These are phyloP conservation scores for Phocoena phocoena DNA, from an alignment of 2,113 vertebrate species.

Conservation along the genomic window DNA sequence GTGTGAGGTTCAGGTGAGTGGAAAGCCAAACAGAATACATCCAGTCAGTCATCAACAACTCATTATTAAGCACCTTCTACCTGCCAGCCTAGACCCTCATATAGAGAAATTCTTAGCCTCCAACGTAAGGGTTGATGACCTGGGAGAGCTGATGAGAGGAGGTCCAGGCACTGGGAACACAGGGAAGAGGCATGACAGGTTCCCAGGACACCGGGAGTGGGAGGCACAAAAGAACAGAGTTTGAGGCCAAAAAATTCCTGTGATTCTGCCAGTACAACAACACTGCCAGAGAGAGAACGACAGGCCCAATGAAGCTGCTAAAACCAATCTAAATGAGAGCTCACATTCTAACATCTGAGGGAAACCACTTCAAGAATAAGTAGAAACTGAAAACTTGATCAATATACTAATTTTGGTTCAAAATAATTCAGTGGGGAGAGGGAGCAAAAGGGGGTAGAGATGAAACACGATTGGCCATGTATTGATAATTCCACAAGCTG, in stretches of 20 bases:
- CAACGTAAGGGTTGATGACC: not conserved
- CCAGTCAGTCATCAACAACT: not conserved
- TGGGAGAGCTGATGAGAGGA: not conserved
- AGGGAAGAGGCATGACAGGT: not conserved
- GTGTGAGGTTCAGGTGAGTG: not conserved
- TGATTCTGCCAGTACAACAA: not conserved
- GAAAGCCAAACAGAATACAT: not conserved
- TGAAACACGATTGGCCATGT: not conserved
- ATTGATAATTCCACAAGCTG: not conserved
- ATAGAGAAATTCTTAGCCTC: not conserved
- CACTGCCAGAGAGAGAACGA: not conserved
- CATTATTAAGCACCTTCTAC: conserved; percentile 11
- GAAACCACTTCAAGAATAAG: not conserved
- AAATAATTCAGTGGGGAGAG: not conserved
- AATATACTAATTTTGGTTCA: not conserved
- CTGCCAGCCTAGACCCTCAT: not conserved
- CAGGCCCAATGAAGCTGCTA: not conserved
- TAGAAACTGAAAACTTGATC: not conserved
- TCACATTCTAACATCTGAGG: not conserved
- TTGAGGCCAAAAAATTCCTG: not conserved
- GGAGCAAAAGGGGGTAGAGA: not conserved
- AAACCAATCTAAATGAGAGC: not conserved
- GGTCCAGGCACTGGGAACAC: not conserved
- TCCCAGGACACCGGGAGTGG: not conserved
- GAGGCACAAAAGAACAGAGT: not conserved